Percentiles rank a stretch among this genome's conserved stretches.
These are phyloP conservation scores for Neodiprion lecontei DNA, from an alignment of 1,140 invertebrate species.

Conservation along the genomic window DNA sequence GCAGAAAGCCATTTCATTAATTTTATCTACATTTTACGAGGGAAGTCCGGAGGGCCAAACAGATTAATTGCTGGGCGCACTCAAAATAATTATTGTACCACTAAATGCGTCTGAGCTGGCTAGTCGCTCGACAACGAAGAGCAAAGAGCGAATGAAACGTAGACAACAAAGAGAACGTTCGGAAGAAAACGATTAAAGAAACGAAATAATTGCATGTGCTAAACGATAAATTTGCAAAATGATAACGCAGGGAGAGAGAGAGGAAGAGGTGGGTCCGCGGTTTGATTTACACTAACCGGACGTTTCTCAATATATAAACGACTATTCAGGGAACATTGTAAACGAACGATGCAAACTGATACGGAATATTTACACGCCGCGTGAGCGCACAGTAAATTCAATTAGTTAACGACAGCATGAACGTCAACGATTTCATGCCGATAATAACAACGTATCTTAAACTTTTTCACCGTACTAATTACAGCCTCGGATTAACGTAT, in stretches of 20 bases:
- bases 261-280: too few species aligned
- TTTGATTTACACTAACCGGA: background rate
- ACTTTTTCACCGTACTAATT: background rate
- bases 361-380: background rate
- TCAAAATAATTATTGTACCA: slow-evolving; percentile 2
- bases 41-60: background rate
- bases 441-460: background rate
- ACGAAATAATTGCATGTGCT: too few species aligned
- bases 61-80: slow-evolving; percentile 7
- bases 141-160: too few species aligned
- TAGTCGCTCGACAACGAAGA: background rate
- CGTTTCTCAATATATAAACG: background rate
- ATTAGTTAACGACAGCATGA: background rate
- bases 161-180: too few species aligned
- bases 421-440: background rate
- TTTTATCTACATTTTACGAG: slow-evolving; percentile 7
- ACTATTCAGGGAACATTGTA: background rate
- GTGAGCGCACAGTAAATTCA: background rate
- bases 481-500: background rate
- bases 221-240: too few species aligned
- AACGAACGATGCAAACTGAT: background rate
- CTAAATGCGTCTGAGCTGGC: background rate
- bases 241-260: too few species aligned
- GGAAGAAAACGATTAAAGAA: too few species aligned
- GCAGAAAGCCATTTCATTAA: slow-evolving; percentile 2